Base-by-base conservation (phyloP, 2,888 invertebrate species). In the Digitonthophagus gazella region DNA sequence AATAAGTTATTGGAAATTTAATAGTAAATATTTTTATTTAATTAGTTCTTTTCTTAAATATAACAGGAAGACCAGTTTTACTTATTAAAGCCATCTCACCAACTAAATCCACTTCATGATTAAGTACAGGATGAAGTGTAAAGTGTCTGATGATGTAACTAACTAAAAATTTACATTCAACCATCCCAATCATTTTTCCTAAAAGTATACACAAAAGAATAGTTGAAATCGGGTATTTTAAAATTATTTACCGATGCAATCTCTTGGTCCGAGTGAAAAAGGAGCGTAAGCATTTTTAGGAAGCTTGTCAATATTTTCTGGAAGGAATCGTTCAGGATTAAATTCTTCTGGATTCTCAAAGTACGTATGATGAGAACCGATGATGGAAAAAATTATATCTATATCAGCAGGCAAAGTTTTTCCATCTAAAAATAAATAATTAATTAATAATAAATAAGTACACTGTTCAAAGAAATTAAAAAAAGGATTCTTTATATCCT, bases 201-300 rank as follows among this genome's bases (percentile, higher is more conserved):
- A 14, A 61, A 61, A 61, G 11, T 44, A 3, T 44, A 2, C 6
- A 44, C 3, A 11, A 44, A 44, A 44, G 11, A 44, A 44, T 44
- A 44, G 1, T 8, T 44, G 11, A 44, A 44, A 3, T 1, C 11
- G 2, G 4, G 4, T 61, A 61, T 14, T 11, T n/a, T 65, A 14
- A 54, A 58, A 18, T 61, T 19, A 16, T n/a, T 18, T 20, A 61
- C 61, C 61, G 16, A 61, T 61, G 18, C 61, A 61, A 18, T 61
- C 61, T 61, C 61, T 61, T 61, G 61, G 61, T 4, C 61, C 61
- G n/a, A 61, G 18, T 18, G 61, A 61, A 61, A 61, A 61, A 18
- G 61, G 61, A 18, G 6, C 15, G 18, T 61, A 61, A 19, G 61
- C 18, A 61, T 20, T 20, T 3, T 16, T 1, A 14, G 18, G 61